Evolutionary conservation across 1,140 invertebrate genomes (phyloP).

Genomic region (Druon quercuslanigerum): DNA sequence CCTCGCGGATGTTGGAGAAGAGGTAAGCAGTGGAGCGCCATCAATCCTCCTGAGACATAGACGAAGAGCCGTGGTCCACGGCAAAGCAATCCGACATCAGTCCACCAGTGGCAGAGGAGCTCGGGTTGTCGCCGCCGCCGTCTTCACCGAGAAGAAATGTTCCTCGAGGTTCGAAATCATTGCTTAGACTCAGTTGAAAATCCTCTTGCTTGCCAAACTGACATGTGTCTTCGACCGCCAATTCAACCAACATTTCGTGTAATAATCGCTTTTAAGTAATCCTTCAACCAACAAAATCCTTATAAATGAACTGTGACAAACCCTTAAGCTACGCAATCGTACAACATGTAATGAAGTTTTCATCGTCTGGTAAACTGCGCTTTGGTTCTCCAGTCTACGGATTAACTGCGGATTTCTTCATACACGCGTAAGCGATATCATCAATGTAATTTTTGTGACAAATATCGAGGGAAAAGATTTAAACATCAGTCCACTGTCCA

Average conservation of each 20-base stretch:
- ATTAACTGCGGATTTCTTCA: too few relatives aligned
- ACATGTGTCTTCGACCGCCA: constrained; percentile 3
- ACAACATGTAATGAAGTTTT: too few relatives aligned
- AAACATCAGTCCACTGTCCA: too few relatives aligned
- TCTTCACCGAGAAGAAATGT: constrained; percentile 50
- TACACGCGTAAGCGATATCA: too few relatives aligned
- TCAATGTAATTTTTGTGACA: too few relatives aligned
- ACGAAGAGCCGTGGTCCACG: constrained; percentile 66
- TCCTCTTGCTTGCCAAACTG: constrained; percentile 1
- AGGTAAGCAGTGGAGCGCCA: constrained; percentile 57
- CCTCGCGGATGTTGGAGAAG: constrained; percentile 38
- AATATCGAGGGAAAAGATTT: too few relatives aligned
- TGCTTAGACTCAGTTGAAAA: neutral
- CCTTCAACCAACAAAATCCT: too few relatives aligned
- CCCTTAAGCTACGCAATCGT: too few relatives aligned
- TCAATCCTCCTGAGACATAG: constrained; percentile 67
- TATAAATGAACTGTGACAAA: too few relatives aligned
- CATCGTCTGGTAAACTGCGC: too few relatives aligned
- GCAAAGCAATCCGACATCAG: constrained; percentile 68
- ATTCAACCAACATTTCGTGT: neutral
- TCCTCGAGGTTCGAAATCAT: constrained; percentile 17
- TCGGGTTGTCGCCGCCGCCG: constrained; percentile 42
- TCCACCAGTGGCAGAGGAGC: constrained; percentile 42
- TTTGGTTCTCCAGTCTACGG: too few relatives aligned
- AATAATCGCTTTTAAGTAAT: too few relatives aligned